These are phyloP conservation scores for Conistra vaccinii DNA, from an alignment of 2,888 invertebrate species.

Conservation along the genomic window DNA sequence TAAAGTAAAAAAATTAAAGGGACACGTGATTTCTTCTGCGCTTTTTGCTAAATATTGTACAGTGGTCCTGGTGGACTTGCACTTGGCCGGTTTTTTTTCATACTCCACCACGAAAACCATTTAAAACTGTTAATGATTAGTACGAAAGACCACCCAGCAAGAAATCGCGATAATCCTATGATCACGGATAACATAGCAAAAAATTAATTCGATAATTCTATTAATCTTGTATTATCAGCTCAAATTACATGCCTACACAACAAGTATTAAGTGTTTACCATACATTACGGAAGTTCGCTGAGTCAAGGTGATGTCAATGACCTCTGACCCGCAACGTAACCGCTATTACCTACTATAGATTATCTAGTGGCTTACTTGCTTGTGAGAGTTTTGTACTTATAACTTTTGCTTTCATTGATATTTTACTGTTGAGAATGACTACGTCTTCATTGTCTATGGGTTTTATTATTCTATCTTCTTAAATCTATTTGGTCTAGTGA, in stretches of 20 bases:
- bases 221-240: slow-evolving; percentile 26
- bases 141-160: slow-evolving; percentile 18
- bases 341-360: slow-evolving; percentile 30
- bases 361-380: slow-evolving; percentile 17
- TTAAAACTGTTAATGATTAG: not conserved
- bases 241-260: slow-evolving; percentile 16
- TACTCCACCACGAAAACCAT: not conserved
- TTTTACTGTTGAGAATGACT: slow-evolving; percentile 10
- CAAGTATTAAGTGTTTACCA: slow-evolving; percentile 15
- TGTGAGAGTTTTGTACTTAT: slow-evolving; percentile 3
- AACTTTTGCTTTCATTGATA: slow-evolving; percentile 48
- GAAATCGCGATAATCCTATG: not conserved
- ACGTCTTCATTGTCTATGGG: too few species aligned
- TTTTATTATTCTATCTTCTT: too few species aligned
- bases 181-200: slow-evolving; percentile 1
- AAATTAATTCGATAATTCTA: slow-evolving; percentile 24
- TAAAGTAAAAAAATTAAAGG: too few species aligned
- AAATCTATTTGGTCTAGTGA: too few species aligned
- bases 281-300: slow-evolving; percentile 67
- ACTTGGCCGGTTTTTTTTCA: not conserved
- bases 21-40: too few species aligned
- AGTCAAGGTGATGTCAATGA: slow-evolving; percentile 76
- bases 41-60: too few species aligned
- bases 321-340: slow-evolving; percentile 67
- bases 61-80: too few species aligned